Base-by-base conservation (phyloP, 1,140 invertebrate genomes). In the Asobara japonica region DNA sequence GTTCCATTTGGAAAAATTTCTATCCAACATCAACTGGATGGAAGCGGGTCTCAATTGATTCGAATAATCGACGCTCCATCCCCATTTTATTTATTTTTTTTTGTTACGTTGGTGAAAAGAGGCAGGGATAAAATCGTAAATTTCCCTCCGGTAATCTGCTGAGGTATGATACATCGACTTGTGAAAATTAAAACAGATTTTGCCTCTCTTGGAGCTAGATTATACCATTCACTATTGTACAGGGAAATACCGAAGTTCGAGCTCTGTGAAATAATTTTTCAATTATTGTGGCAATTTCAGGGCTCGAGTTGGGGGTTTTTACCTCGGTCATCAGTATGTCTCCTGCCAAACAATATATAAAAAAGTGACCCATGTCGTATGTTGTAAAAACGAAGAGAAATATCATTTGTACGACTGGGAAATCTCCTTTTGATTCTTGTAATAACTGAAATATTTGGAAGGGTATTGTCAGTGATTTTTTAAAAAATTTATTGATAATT, bases 221-320 rank as follows among this genome's bases (percentile, higher is more conserved):
- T 73, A 36, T 78, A 80, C 82, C 82, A 83, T 1, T 79, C n/a
- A 20, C 77, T 78, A 33, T 77, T 72, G 41, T 83, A 83, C n/a
- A 65, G 38, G 25, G 67, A 45, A 18, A 69, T 18, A 65, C 72
- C 65, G 13, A 74, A 38, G 41, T 29, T 36, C 0, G 72, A 64
- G 64, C 72, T 74, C 72, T 74, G n/a, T n/a, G 27, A 13, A 61
- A 38, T 67, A 22, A 56, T 3, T 18, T 56, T 56, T 56, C 4
- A 27, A 6, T 22, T 25, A 10, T 56, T 56, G 31, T 36, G 31
- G 25, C 5, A 33, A 31, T 38, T 10, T 8, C 2, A 38, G 22
- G 25, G 20, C 4, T 25, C 33, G 5, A 65, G 7, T 31, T 3
- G n/a, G 10, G 29, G n/a, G 16, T 38, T 11, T 64, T 51, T 11